Conservation (phyloP, 2,113 vertebrate species). For the Eubucco bourcierii region DNA sequence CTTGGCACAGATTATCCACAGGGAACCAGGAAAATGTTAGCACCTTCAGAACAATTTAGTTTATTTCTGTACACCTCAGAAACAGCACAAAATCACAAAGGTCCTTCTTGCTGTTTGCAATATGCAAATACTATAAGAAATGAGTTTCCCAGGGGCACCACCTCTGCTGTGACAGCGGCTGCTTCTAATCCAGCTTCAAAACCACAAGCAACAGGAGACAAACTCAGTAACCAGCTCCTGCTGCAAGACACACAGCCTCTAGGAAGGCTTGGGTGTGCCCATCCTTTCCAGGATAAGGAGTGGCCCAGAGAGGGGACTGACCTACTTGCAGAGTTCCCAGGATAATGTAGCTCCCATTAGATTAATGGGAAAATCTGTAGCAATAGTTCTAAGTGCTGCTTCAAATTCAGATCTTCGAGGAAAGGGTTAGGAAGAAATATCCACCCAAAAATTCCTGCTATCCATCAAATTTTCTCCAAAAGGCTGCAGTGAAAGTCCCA, state of each 20-base stretch:
- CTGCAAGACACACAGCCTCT: neutral
- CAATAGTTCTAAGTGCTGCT: neutral
- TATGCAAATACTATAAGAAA: neutral
- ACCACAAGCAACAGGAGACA: neutral
- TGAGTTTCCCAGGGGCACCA: neutral
- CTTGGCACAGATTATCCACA: neutral
- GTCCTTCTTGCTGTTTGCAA: neutral
- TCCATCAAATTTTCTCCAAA: neutral
- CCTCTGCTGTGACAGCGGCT: neutral
- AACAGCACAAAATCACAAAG: neutral
- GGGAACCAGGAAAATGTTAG: neutral
- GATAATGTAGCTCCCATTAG: neutral
- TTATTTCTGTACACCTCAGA: neutral
- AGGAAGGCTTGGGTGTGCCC: neutral
- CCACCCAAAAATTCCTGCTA: neutral
- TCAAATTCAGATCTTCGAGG: neutral
- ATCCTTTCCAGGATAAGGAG: neutral
- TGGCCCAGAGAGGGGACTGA: neutral
- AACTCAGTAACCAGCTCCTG: neutral
- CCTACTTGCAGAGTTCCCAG: neutral
- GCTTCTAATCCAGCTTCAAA: neutral
- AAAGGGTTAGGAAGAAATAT: neutral
- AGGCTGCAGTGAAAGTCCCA: neutral
- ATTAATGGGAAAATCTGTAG: neutral
- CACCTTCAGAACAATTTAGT: neutral